Base-by-base conservation (phyloP, 2,797 vertebrate species). In the Selene dorsalis region DNA sequence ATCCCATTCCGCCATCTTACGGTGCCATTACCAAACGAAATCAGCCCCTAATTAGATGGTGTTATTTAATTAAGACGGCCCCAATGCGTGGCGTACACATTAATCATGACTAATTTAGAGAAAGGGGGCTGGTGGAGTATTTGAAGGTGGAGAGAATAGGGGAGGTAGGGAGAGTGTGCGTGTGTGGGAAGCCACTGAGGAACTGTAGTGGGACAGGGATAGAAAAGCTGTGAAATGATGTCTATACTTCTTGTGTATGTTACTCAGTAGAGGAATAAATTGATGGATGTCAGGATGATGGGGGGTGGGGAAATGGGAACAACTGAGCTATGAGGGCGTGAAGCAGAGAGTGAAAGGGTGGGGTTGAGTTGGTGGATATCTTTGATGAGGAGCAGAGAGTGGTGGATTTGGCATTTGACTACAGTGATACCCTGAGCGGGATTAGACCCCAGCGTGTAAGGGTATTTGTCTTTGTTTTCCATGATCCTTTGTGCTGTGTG, bases 1-100 rank as follows among this genome's bases (percentile, higher is more conserved):
- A 66, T 89, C 86, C 90, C 90, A 89, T 91, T 89, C 86, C 90
- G 69, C 92, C 85, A 82, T 90, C 69, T 87, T 82, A 91, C 88
- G 84, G 88, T 83, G 84, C 88, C 93, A 95, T 96, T 95, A 91
- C 92, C 89, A 92, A 81, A 90, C 80, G 91, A 95, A 96, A 95
- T 96, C 95, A 95, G 87, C 67, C 89, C 85, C 93, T 95, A 96
- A 96, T 97, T 96, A 96, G 94, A 88, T 90, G 86, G 89, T 91
- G 91, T 96, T 97, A 96, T 96, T 97, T 97, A 97, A 97, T 98
- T 96, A 96, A 93, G 90, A 87, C 78, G 48, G 80, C 94, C 94
- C 94, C 94, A 83, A 92, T 94, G 93, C 91, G 86, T 87, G 88
- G 92, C 84, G 87, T 58, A 88, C 91, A 91, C 95, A 95, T 97